These are phyloP conservation scores for Drosophila orosa DNA, from an alignment of 1,140 invertebrate genomes.

Conservation along the genomic window DNA sequence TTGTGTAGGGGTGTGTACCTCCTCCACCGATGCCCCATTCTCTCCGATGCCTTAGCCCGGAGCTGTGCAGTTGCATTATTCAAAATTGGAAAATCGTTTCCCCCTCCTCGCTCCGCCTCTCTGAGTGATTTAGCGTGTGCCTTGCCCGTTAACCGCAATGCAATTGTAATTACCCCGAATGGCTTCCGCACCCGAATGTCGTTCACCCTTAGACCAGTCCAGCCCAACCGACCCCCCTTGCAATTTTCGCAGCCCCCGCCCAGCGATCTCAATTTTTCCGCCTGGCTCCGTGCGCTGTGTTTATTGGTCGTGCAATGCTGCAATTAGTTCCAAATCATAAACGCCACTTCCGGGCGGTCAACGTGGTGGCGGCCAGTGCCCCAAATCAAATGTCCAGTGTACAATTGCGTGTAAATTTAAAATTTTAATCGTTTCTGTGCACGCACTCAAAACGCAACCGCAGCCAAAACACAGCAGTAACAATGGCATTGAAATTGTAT, in stretches of 20 bases:
- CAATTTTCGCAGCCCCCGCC: no score
- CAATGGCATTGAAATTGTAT: slow-evolving; percentile 59
- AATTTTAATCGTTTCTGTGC: slow-evolving; percentile 77
- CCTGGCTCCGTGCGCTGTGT: slow-evolving; percentile 27
- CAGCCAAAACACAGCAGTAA: slow-evolving; percentile 45
- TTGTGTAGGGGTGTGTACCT: slow-evolving; percentile 4
- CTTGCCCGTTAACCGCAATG: slow-evolving; percentile 78
- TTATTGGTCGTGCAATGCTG: slow-evolving; percentile 65
- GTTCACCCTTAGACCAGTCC: background rate
- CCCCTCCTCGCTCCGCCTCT: background rate
- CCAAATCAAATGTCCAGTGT: slow-evolving; percentile 23
- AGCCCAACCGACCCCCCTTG: background rate
- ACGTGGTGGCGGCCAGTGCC: slow-evolving; percentile 5
- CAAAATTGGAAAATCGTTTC: slow-evolving; percentile 57
- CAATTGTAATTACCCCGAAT: slow-evolving; percentile 81
- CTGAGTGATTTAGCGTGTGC: slow-evolving; percentile 77
- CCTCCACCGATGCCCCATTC: background rate
- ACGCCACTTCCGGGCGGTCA: slow-evolving; percentile 71
- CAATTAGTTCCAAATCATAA: slow-evolving; percentile 83
- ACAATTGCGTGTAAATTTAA: slow-evolving; percentile 79
- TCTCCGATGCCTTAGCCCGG: slow-evolving; percentile 5
- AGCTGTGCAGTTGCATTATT: slow-evolving; percentile 66
- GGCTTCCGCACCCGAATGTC: slow-evolving; percentile 57
- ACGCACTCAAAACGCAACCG: slow-evolving; percentile 56
- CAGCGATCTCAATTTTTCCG: slow-evolving; percentile 33